Evolutionary conservation across 1,140 invertebrate species (phyloP), one percentile per base, ranked within the genome.

Genomic region (Argopecten irradians): DNA sequence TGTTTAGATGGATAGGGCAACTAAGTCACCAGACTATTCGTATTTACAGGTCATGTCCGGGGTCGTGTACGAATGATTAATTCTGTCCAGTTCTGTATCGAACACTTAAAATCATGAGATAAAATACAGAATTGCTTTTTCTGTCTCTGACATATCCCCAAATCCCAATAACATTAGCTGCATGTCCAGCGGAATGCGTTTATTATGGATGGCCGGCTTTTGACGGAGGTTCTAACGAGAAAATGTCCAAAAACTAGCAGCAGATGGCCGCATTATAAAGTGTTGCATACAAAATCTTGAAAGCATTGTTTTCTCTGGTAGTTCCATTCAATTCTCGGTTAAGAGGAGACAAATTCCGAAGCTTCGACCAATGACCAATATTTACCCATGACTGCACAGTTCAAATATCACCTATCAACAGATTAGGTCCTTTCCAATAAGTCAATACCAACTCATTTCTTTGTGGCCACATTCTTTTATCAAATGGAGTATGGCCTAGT

Each of bases 71-170:
- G 3, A 71, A 71, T 71, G 22, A 71, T 28, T 71, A 28, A 28
- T 71, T 71, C n/a, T 71, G 55, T 71, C 55, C 55, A 71, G 55
- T 71, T 71, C n/a, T n/a, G 55, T 71, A 71, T 71, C 28, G 55
- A 71, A 71, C 55, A 71, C 1, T 71, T 71, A 28, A 71, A 71
- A 28, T 71, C 55, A 71, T n/a, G 28, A 71, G 55, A 71, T 71
- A 71, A 28, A n/a, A 28, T 71, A 71, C 22, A 71, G 22, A 71
- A 71, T 71, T 71, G 55, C 55, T n/a, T 71, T 71, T 11, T n/a
- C 55, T 71, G 55, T n/a, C n/a, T n/a, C 55, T 28, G 55, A 71
- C 55, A 46, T 11, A 71, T 71, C 28, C 22, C 55, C 16, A 71
- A 28, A 71, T 71, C 55, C 55, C 5, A 7, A n/a, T 71, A 71